These are phyloP conservation scores for Galeopterus variegatus DNA, from an alignment of 2,113 vertebrate genomes.

Conservation along the genomic window DNA sequence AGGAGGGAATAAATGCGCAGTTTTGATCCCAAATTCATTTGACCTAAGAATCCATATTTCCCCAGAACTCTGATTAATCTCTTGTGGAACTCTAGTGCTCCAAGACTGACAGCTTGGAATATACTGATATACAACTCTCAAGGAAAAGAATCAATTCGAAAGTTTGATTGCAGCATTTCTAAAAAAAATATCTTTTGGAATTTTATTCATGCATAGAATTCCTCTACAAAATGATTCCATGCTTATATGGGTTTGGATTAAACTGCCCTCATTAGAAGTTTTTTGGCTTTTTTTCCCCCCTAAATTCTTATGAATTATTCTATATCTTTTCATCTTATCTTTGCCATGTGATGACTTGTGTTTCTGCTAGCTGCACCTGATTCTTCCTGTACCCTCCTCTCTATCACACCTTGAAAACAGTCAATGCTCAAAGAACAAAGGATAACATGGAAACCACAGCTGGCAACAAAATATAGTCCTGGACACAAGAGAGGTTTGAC, in stretches of 20 bases:
- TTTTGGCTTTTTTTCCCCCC: not conserved
- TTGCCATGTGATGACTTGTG: not conserved
- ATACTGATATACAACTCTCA: conserved; percentile 26
- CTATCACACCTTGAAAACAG: not conserved
- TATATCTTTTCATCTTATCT: conserved; percentile 21
- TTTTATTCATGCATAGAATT: not conserved
- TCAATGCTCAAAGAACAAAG: not conserved
- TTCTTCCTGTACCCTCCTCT: not conserved
- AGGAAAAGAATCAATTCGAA: conserved; percentile 3
- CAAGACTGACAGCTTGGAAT: not conserved
- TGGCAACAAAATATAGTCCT: not conserved
- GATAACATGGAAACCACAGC: not conserved
- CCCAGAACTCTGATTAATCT: not conserved
- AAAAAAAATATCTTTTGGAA: not conserved
- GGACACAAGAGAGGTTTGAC: not conserved
- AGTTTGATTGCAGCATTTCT: conserved; percentile 3
- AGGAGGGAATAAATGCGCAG: not conserved
- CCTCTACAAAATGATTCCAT: not conserved
- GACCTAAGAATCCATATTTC: not conserved
- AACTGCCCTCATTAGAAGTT: not conserved
- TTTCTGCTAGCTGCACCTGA: not conserved
- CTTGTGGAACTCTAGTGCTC: not conserved
- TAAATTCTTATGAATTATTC: not conserved
- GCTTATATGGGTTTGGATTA: not conserved
- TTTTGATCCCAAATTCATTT: conserved; percentile 38